These are phyloP conservation scores for Boloria selene DNA, from an alignment of 2,888 invertebrate genomes.

Conservation along the genomic window DNA sequence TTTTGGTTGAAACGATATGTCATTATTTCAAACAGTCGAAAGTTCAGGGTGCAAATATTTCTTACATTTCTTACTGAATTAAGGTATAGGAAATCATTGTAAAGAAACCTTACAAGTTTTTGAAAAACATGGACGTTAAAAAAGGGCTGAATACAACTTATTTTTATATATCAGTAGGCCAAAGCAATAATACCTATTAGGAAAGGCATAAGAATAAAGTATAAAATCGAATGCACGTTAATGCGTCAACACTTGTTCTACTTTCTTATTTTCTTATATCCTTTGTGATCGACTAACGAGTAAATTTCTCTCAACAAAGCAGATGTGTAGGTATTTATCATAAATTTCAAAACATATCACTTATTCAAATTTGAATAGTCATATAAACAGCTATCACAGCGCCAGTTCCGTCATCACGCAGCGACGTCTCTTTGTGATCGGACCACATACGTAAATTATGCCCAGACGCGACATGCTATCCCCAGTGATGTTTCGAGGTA, in stretches of 20 bases:
- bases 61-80: too few relatives aligned
- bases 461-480: slow-evolving; percentile 16
- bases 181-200: too few relatives aligned
- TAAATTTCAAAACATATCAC: slow-evolving; percentile 23
- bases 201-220: too few relatives aligned
- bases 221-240: background rate
- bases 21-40: too few relatives aligned
- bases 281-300: slow-evolving; percentile 1
- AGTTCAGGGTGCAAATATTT: too few relatives aligned
- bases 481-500: slow-evolving; percentile 10
- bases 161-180: too few relatives aligned
- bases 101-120: too few relatives aligned
- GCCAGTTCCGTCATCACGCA: slow-evolving; percentile 22
- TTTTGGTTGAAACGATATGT: too few relatives aligned
- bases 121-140: too few relatives aligned
- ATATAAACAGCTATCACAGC: slow-evolving; percentile 14
- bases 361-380: slow-evolving; percentile 19
- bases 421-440: slow-evolving; percentile 32
- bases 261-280: slow-evolving; percentile 1
- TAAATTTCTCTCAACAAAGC: slow-evolving; percentile 5
- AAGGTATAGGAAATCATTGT: too few relatives aligned
- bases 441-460: slow-evolving; percentile 24
- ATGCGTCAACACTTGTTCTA: background rate
- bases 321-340: background rate
- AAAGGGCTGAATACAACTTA: too few relatives aligned